phyloP scores from a whole-genome alignment of 2,797 vertebrate genomes.

The Pipistrellus pygmaeus region DNA sequence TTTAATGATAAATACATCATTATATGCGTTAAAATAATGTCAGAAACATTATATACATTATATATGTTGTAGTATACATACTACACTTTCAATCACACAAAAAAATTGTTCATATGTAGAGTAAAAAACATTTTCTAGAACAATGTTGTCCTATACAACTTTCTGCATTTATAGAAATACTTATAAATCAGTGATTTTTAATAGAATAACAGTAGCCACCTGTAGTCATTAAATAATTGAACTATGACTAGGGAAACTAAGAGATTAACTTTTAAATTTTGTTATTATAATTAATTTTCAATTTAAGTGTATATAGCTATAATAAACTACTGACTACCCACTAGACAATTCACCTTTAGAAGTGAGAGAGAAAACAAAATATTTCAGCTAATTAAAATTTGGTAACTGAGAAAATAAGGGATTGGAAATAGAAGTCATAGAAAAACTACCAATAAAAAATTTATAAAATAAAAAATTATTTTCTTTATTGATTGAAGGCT shows the following conservation, averaged over 20 bases:
- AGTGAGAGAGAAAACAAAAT: neutral
- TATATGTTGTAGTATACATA: neutral
- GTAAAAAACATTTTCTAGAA: neutral
- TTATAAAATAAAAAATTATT: neutral
- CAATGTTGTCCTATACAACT: neutral
- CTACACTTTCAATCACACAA: neutral
- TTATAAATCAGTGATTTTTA: neutral
- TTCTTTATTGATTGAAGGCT: neutral
- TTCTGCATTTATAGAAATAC: neutral
- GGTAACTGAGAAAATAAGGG: neutral
- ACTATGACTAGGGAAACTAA: neutral
- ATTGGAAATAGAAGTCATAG: neutral
- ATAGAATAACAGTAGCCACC: neutral
- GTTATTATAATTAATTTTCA: neutral
- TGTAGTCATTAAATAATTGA: neutral
- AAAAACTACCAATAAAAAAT: constrained; percentile 29
- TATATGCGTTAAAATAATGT: neutral
- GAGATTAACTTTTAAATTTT: neutral
- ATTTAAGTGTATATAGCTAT: neutral
- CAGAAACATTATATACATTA: neutral
- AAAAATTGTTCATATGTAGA: neutral
- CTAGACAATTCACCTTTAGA: neutral
- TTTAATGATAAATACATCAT: neutral
- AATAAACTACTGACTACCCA: neutral
- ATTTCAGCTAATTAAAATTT: neutral